phyloP scores from a whole-genome alignment of 2,797 vertebrate genomes.

The Chrosomus eos region DNA sequence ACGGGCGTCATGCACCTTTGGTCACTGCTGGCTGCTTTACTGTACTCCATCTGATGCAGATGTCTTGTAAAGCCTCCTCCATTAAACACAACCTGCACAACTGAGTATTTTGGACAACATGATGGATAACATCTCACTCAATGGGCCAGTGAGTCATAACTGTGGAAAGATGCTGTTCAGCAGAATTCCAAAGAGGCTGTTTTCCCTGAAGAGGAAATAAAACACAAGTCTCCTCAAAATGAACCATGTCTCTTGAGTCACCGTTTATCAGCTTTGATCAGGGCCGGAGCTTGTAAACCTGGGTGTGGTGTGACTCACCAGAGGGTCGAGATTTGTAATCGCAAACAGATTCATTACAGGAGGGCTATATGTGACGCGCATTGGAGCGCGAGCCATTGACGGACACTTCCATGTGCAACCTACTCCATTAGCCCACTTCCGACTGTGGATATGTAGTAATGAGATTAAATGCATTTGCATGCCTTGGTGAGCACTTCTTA shows the following conservation, averaged over 20 bases:
- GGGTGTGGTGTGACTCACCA: slow-evolving; percentile 22
- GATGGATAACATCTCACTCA: slow-evolving; percentile 40
- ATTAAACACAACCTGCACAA: slow-evolving; percentile 16
- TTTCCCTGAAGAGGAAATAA: slow-evolving; percentile 32
- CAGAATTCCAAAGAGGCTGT: slow-evolving; percentile 40
- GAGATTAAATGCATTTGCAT: slow-evolving; percentile 36
- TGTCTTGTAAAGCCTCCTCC: slow-evolving; percentile 33
- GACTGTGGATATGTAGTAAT: slow-evolving; percentile 2
- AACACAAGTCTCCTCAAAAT: slow-evolving; percentile 25
- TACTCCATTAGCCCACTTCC: slow-evolving; percentile 28
- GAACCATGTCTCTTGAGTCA: slow-evolving; percentile 25
- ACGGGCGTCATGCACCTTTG: background rate
- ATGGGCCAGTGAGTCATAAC: slow-evolving; percentile 23
- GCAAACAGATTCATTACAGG: slow-evolving; percentile 1
- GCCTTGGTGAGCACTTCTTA: slow-evolving; percentile 34
- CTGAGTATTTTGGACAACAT: slow-evolving; percentile 15
- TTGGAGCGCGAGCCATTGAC: background rate
- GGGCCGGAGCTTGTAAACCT: background rate
- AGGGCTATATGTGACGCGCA: background rate
- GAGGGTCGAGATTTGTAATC: slow-evolving; percentile 17
- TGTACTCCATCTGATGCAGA: slow-evolving; percentile 24
- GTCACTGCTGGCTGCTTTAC: slow-evolving; percentile 27
- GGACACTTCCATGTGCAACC: background rate
- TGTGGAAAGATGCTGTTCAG: slow-evolving; percentile 20
- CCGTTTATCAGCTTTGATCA: slow-evolving; percentile 43